Base-by-base conservation (phyloP, 2,888 invertebrate genomes). In the Subacronicta megacephala region DNA sequence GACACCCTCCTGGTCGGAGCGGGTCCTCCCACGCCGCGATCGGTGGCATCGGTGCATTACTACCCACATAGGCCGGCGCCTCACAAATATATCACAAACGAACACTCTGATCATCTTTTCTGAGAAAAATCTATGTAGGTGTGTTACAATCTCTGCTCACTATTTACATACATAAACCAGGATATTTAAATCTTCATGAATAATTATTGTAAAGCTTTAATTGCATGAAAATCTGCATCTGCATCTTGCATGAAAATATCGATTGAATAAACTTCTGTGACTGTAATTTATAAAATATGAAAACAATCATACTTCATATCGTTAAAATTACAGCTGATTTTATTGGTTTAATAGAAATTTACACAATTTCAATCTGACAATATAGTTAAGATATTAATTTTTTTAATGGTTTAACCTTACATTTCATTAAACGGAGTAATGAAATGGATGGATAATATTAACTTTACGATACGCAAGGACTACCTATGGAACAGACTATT, bases 21-120 rank as follows among this genome's bases (percentile, higher is more conserved):
- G 38, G 71, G 87, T 87, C 72, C 87, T 67, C 87, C 87, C 85
- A 88, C 87, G 79, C 81, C 29, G 7, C 43, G 41, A 53, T 41
- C 61, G 53, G 53, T 67, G 7, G 42, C 40, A 53, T 41, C 61
- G 53, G 53, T 67, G 54, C 72, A 57, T 75, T 56, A 62, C 71
- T 79, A 59, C 75, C 72, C 70, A 77, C 73, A 54, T 45, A 31
- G 38, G 20, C n/a, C 15, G 23, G 20, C 44, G 36, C 23, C 16
- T 42, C 29, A 42, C 49, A 37, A 36, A 49, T 37, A 44, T 62
- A 67, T 59, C 61, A 71, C 29, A 45, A 54, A 37, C 49, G 37
- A 56, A 47, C 38, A 43, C 51, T 73, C 51, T 58, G 56, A 62
- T 66, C 49, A 59, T 61, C 47, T 65, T 61, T 71, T 70, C 57